These are phyloP conservation scores for Luidia sarsii DNA, from an alignment of 53 echinoderm and acorn worm genomes.

Conservation along the genomic window DNA sequence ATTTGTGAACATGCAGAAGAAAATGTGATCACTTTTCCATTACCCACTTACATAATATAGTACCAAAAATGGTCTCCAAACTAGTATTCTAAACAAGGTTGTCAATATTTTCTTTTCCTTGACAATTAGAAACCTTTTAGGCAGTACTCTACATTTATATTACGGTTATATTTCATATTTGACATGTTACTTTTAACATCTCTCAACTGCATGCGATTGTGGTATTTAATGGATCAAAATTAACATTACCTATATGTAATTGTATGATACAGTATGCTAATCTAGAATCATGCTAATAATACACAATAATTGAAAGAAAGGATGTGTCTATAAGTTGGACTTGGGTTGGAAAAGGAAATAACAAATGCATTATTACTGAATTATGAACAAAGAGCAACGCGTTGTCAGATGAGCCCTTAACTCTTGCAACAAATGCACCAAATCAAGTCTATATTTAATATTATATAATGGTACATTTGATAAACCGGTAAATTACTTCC, in stretches of 20 bases:
- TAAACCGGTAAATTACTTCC: no score
- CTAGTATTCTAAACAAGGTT: no score
- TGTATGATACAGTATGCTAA: slow-evolving; percentile 35
- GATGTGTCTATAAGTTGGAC: background rate
- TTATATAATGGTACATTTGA: no score
- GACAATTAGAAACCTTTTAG: background rate
- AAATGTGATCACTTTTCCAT: no score
- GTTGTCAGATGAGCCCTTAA: background rate
- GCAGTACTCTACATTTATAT: slow-evolving; percentile 48
- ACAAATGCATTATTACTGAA: background rate
- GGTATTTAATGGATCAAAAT: slow-evolving; percentile 46
- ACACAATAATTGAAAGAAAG: slow-evolving; percentile 29
- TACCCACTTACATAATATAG: no score
- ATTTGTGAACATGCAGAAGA: no score
- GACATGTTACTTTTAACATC: slow-evolving; percentile 39
- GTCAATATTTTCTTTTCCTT: background rate
- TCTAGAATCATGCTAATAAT: slow-evolving; percentile 49
- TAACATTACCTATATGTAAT: slow-evolving; percentile 37
- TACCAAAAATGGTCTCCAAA: no score
- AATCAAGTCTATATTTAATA: background rate
- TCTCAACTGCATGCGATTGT: slow-evolving; percentile 42
- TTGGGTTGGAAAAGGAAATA: background rate
- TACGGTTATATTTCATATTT: slow-evolving; percentile 32
- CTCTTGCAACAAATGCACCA: background rate
- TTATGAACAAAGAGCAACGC: background rate